Evolutionary conservation across 2,797 vertebrate species (phyloP).

Genomic region (Garrulus glandarius): DNA sequence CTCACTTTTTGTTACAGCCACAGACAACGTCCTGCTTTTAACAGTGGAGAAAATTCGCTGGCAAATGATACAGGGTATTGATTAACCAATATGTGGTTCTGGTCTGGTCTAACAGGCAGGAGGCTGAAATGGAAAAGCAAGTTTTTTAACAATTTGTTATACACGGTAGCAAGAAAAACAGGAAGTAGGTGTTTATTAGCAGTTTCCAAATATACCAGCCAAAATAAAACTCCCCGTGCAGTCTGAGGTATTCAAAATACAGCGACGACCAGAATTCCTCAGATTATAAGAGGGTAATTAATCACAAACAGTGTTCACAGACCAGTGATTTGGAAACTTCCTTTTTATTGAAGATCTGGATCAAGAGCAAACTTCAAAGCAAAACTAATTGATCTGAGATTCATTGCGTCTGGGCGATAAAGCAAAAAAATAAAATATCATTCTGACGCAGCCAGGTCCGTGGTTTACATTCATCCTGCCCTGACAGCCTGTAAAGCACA

Average conservation of each 20-base stretch:
- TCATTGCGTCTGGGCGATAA: slow-evolving; percentile 67
- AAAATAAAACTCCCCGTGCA: slow-evolving; percentile 78
- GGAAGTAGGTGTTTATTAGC: slow-evolving; percentile 81
- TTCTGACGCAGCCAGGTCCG: not conserved
- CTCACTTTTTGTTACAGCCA: not conserved
- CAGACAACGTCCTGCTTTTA: slow-evolving; percentile 55
- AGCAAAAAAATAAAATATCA: slow-evolving; percentile 53
- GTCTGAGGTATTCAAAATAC: slow-evolving; percentile 78
- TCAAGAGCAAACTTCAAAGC: slow-evolving; percentile 77
- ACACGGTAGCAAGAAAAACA: slow-evolving; percentile 82
- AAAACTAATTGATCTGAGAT: slow-evolving; percentile 75
- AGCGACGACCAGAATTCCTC: slow-evolving; percentile 75
- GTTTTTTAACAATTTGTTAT: slow-evolving; percentile 73
- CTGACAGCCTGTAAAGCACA: slow-evolving; percentile 43
- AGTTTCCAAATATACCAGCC: slow-evolving; percentile 82
- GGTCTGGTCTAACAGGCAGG: slow-evolving; percentile 30
- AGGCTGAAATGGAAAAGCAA: slow-evolving; percentile 61
- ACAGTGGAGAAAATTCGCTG: slow-evolving; percentile 66
- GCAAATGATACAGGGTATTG: slow-evolving; percentile 14
- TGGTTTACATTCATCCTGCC: slow-evolving; percentile 44
- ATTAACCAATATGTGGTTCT: slow-evolving; percentile 49
- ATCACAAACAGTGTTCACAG: slow-evolving; percentile 79
- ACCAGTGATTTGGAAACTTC: slow-evolving; percentile 79
- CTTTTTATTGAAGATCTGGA: slow-evolving; percentile 75
- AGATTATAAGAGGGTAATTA: slow-evolving; percentile 82